A percentile compares a stretch with the other conserved stretches of the same genome.
These are phyloP conservation scores for Mythimna ferrago DNA, from an alignment of 2,888 invertebrate genomes.

Conservation along the genomic window DNA sequence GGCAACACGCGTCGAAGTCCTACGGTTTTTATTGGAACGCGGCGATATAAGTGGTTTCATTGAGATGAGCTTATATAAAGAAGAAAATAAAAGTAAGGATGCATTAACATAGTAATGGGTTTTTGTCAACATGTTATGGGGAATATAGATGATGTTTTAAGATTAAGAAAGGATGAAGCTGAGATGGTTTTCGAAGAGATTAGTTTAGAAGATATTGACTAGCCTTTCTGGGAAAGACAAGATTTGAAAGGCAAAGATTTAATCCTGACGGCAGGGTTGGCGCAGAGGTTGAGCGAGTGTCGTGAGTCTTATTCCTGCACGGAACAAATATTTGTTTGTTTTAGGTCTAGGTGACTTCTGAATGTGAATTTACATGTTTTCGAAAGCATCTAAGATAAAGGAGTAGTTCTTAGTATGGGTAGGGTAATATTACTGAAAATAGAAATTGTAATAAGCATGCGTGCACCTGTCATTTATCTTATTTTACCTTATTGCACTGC, in stretches of 20 bases:
- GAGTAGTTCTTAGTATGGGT: no score
- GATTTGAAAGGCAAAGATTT: background rate
- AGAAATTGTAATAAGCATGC: no score
- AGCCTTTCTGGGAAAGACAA: background rate
- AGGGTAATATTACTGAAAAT: no score
- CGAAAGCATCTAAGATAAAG: no score
- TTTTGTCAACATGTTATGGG: slow-evolving; percentile 34
- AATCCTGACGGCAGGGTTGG: no score
- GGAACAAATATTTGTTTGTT: no score
- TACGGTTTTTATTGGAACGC: slow-evolving; percentile 47
- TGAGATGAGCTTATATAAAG: slow-evolving; percentile 39
- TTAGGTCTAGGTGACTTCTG: no score
- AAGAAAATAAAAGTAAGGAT: slow-evolving; percentile 55
- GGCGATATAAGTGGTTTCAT: slow-evolving; percentile 54
- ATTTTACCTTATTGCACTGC: no score
- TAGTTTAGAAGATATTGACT: background rate
- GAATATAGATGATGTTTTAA: slow-evolving; percentile 31
- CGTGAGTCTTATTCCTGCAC: no score
- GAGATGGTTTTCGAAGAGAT: background rate
- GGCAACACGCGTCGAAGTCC: slow-evolving; percentile 46
- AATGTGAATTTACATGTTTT: no score
- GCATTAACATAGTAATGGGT: slow-evolving; percentile 53
- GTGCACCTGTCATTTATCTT: no score
- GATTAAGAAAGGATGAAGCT: slow-evolving; percentile 19
- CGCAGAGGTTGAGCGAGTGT: no score